Evolutionary conservation across 2,888 invertebrate species (phyloP).

Genomic region (Plemyria rubiginata): DNA sequence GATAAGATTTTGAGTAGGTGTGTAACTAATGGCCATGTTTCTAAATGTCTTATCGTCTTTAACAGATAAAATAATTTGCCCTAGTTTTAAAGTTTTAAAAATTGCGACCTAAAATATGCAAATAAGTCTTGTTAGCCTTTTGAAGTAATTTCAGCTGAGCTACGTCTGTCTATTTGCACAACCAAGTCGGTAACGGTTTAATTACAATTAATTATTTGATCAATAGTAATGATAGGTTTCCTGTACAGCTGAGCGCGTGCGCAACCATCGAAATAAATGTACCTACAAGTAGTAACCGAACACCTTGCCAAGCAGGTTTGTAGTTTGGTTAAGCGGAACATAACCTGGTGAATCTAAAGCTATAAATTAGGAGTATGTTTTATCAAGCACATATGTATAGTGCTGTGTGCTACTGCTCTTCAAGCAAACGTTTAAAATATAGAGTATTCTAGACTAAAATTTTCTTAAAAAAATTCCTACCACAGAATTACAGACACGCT

Average conservation of each 20-base stretch:
- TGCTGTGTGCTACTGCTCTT: neutral
- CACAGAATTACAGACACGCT: neutral
- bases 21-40: neutral
- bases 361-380: neutral
- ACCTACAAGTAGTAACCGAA: constrained; percentile 40
- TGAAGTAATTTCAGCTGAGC: constrained; percentile 14
- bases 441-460: neutral
- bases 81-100: constrained; percentile 6
- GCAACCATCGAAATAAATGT: constrained; percentile 55
- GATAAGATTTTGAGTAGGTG: neutral
- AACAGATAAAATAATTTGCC: neutral
- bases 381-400: neutral
- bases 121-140: neutral
- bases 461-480: neutral
- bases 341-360: constrained; percentile 18
- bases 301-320: constrained; percentile 44
- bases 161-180: constrained; percentile 34
- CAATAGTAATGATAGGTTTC: constrained; percentile 54
- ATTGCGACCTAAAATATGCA: constrained; percentile 4
- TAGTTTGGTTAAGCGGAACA: constrained; percentile 52
- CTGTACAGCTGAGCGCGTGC: constrained; percentile 57
- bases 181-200: constrained; percentile 45
- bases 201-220: constrained; percentile 53
- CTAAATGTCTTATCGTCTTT: neutral
- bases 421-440: no score